phyloP scores from a whole-genome alignment of 2,888 invertebrate genomes.

The Watsonalla binaria region DNA sequence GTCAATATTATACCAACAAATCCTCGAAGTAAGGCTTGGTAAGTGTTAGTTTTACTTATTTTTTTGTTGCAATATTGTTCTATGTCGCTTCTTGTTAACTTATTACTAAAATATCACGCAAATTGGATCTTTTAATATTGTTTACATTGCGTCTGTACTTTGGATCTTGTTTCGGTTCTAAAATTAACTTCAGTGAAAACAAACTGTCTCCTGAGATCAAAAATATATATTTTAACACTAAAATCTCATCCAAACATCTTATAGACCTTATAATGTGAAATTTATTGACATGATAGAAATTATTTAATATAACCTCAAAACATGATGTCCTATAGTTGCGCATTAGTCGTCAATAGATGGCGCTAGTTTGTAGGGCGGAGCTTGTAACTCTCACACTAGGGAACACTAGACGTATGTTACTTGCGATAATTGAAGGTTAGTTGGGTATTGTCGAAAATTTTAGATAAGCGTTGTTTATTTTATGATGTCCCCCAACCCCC shows the following conservation, averaged over 20 bases:
- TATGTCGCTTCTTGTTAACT: neutral
- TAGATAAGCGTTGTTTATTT: conserved; percentile 46
- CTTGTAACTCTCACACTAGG: conserved; percentile 32
- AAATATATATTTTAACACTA: neutral
- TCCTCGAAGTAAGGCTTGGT: conserved; percentile 30
- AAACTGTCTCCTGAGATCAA: too few species aligned
- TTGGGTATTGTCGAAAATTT: conserved; percentile 42
- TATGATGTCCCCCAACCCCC: conserved; percentile 27
- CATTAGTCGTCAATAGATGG: conserved; percentile 38
- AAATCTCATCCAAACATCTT: neutral
- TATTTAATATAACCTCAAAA: conserved; percentile 49
- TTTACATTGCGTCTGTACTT: conserved; percentile 24
- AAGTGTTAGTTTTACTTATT: conserved; percentile 32
- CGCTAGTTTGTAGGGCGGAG: conserved; percentile 41
- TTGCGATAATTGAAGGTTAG: conserved; percentile 43
- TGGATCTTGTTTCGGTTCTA: conserved; percentile 7
- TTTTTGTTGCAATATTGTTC: conserved; percentile 4
- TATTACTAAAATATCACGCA: conserved; percentile 1
- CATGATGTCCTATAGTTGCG: conserved; percentile 19
- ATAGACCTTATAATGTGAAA: conserved; percentile 3
- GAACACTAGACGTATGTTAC: conserved; percentile 35
- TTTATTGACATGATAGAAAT: conserved; percentile 5
- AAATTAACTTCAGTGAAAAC: neutral
- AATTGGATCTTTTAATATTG: conserved; percentile 13
- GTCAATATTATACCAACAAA: conserved; percentile 21